A percentile compares a stretch with the other conserved stretches of the same genome.
Conservation (phyloP, 1,140 invertebrate genomes). For the Eurosta solidaginis region DNA sequence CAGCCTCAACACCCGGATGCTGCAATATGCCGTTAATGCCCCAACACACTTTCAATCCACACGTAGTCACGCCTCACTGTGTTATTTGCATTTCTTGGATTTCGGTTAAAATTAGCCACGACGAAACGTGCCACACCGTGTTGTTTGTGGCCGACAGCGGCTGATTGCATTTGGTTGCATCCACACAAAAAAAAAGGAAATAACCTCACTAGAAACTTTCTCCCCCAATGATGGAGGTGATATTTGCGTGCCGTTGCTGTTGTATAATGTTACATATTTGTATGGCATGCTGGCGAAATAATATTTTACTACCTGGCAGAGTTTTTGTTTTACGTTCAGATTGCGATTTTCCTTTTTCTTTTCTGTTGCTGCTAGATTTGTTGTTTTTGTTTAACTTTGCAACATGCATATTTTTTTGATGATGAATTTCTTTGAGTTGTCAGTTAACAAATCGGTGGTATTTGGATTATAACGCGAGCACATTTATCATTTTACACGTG, state of each 20-base stretch:
- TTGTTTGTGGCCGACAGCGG: background rate
- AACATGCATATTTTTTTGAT: background rate
- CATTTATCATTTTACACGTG: slow-evolving; percentile 3
- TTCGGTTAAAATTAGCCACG: slow-evolving; percentile 21
- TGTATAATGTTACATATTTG: slow-evolving; percentile 21
- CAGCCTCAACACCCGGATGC: background rate
- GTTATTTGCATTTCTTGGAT: background rate
- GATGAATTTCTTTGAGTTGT: slow-evolving; percentile 14
- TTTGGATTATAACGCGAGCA: background rate
- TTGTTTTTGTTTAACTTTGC: background rate
- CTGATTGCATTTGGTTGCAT: slow-evolving; percentile 7
- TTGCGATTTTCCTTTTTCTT: background rate
- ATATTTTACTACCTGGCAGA: slow-evolving; percentile 26
- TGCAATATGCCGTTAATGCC: background rate
- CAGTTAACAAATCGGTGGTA: slow-evolving; percentile 13
- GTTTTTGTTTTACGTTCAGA: background rate
- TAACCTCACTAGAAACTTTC: no score
- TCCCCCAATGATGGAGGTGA: no score
- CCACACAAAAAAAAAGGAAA: background rate
- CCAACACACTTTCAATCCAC: background rate
- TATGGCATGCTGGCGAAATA: slow-evolving; percentile 1
- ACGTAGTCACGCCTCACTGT: background rate
- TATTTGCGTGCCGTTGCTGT: background rate
- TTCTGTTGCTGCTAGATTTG: background rate
- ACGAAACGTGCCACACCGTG: slow-evolving; percentile 19